These are phyloP conservation scores for Sicus ferrugineus DNA, from an alignment of 2,888 invertebrate genomes.

Conservation along the genomic window DNA sequence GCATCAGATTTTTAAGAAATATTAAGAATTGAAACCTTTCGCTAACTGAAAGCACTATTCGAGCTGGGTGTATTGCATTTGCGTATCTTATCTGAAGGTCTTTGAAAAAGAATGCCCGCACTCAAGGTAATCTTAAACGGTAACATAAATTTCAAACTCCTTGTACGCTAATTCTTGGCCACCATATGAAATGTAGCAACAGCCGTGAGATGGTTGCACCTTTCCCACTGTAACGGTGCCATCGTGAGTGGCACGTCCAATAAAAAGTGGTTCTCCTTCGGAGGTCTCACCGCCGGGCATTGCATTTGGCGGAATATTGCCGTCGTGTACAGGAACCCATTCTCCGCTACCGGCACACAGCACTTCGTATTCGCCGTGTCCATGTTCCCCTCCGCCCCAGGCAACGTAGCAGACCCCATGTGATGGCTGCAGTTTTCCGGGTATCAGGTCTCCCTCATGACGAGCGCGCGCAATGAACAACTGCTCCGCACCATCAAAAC, in stretches of 20 bases:
- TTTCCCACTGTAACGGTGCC: conserved; percentile 81
- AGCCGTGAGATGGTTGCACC: conserved; percentile 82
- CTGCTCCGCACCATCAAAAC: conserved; percentile 69
- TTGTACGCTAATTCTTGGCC: conserved; percentile 81
- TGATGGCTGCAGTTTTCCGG: conserved; percentile 76
- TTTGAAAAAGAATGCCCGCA: no score
- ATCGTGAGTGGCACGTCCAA: conserved; percentile 81
- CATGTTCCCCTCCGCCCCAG: conserved; percentile 80
- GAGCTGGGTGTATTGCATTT: no score
- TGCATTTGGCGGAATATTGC: conserved; percentile 77
- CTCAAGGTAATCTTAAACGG: no score
- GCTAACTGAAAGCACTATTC: no score
- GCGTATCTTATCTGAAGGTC: no score
- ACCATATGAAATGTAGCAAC: conserved; percentile 83
- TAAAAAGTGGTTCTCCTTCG: conserved; percentile 80
- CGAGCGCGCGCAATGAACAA: conserved; percentile 74
- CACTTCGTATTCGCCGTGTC: conserved; percentile 75
- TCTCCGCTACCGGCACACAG: conserved; percentile 69
- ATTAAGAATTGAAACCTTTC: no score
- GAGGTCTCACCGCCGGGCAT: conserved; percentile 77
- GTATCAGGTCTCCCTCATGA: conserved; percentile 78
- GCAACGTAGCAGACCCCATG: conserved; percentile 76
- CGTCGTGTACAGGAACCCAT: conserved; percentile 73
- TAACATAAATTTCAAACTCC: conserved; percentile 79
- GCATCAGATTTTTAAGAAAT: no score